Conservation (phyloP, 1,140 invertebrate species). For the Augochlora pura region DNA sequence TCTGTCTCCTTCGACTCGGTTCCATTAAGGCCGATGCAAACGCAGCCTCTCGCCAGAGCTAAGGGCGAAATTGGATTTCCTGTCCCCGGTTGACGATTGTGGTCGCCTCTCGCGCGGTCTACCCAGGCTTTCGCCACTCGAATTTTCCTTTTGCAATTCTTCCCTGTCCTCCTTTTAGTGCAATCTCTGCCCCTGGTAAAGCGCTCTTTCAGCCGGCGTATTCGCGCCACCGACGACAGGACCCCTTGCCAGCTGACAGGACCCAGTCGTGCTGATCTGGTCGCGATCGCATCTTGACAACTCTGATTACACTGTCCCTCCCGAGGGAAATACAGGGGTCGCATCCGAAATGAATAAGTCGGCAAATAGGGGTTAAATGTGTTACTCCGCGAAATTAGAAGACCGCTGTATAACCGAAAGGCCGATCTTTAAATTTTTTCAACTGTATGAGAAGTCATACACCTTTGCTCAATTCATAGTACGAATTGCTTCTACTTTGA, state of each 20-base stretch:
- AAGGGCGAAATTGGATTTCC: constrained; percentile 59
- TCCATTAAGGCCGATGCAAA: constrained; percentile 58
- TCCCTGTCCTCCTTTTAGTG: background rate
- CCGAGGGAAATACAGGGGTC: background rate
- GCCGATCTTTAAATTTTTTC: too few relatives aligned
- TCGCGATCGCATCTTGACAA: background rate
- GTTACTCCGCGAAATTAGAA: too few relatives aligned
- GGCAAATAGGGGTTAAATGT: background rate
- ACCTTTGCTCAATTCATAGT: too few relatives aligned
- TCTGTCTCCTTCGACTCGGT: constrained; percentile 26
- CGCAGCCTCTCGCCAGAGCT: constrained; percentile 26
- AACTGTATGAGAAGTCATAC: too few relatives aligned
- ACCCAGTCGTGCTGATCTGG: background rate
- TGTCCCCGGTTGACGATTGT: constrained; percentile 33
- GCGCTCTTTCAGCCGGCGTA: background rate
- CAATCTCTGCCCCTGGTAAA: background rate
- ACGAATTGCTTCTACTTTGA: too few relatives aligned
- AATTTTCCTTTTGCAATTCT: constrained; percentile 24
- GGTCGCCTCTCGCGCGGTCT: background rate
- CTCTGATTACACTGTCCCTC: background rate
- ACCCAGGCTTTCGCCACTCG: background rate
- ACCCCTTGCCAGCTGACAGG: background rate
- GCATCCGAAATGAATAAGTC: background rate
- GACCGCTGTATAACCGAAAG: too few relatives aligned
- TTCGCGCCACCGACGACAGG: background rate